These are phyloP conservation scores for Eudemis profundana DNA, from an alignment of 2,888 invertebrate species.

Conservation along the genomic window DNA sequence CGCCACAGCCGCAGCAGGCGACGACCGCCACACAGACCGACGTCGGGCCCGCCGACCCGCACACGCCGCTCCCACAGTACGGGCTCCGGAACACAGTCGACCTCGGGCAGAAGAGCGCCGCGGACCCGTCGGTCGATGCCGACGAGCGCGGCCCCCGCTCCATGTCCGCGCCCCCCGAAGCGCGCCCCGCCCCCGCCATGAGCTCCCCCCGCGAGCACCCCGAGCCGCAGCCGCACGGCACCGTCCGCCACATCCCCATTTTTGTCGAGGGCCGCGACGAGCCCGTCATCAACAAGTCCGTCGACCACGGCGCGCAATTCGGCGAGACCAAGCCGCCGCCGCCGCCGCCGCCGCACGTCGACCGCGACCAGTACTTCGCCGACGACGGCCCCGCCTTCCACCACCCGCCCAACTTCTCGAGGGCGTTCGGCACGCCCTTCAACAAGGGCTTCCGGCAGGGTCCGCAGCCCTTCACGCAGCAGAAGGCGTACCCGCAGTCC, in stretches of 20 bases:
- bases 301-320: constrained; percentile 71
- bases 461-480: constrained; percentile 81
- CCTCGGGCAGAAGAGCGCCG: constrained; percentile 88
- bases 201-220: constrained; percentile 66
- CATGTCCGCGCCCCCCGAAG: constrained; percentile 92
- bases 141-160: constrained; percentile 89
- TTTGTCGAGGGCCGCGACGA: constrained; percentile 94
- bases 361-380: constrained; percentile 77
- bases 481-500: constrained; percentile 75
- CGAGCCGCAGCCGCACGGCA: constrained; percentile 66
- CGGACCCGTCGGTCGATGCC: constrained; percentile 80
- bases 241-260: constrained; percentile 94
- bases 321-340: constrained; percentile 68
- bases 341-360: constrained; percentile 69
- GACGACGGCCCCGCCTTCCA: constrained; percentile 73
- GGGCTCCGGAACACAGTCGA: constrained; percentile 92
- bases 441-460: constrained; percentile 72
- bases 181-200: constrained; percentile 68
- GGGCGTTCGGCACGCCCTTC: constrained; percentile 76
- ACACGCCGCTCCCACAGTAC: constrained; percentile 86
- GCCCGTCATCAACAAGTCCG: constrained; percentile 89
- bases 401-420: constrained; percentile 77
- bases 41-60: constrained; percentile 67
- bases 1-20: constrained; percentile 60
- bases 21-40: constrained; percentile 78